Conservation (phyloP, 2,113 vertebrate genomes). For the Corythoichthys haematopterus region DNA sequence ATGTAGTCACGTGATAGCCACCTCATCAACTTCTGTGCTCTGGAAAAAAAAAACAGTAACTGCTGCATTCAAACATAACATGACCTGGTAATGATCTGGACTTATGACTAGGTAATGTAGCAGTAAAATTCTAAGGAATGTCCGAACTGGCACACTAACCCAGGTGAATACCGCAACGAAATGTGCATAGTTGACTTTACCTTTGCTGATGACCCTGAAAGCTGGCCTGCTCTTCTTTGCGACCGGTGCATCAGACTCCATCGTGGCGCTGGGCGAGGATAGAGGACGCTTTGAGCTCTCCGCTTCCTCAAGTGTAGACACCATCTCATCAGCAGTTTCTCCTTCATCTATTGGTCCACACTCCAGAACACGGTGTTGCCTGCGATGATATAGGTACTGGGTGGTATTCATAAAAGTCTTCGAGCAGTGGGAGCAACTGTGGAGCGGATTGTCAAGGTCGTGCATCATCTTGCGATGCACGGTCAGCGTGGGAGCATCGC, state of each 20-base stretch:
- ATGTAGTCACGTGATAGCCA: too few species aligned
- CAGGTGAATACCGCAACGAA: too few species aligned
- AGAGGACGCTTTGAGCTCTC: slow-evolving; percentile 43
- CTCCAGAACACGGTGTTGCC: slow-evolving; percentile 50
- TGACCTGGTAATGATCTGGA: too few species aligned
- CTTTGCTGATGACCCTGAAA: slow-evolving; percentile 51
- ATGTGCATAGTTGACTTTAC: slow-evolving; percentile 17
- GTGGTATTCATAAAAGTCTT: slow-evolving; percentile 85
- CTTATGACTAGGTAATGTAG: too few species aligned
- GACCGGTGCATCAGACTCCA: slow-evolving; percentile 32
- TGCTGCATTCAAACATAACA: too few species aligned
- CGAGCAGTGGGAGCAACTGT: slow-evolving; percentile 75
- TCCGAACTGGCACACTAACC: too few species aligned
- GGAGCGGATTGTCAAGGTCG: slow-evolving; percentile 70
- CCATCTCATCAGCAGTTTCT: slow-evolving; percentile 24
- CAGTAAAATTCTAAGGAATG: too few species aligned
- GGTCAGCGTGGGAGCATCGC: slow-evolving; percentile 64
- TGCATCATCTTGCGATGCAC: slow-evolving; percentile 76
- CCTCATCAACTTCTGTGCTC: too few species aligned
- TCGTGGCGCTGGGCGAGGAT: slow-evolving; percentile 16
- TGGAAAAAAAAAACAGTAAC: too few species aligned
- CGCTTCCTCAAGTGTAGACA: slow-evolving; percentile 19
- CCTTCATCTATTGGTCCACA: slow-evolving; percentile 9
- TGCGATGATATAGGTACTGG: slow-evolving; percentile 85
- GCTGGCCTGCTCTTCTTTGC: slow-evolving; percentile 46